phyloP scores from a whole-genome alignment of 2,888 invertebrate species.

The Beris chalybata region DNA sequence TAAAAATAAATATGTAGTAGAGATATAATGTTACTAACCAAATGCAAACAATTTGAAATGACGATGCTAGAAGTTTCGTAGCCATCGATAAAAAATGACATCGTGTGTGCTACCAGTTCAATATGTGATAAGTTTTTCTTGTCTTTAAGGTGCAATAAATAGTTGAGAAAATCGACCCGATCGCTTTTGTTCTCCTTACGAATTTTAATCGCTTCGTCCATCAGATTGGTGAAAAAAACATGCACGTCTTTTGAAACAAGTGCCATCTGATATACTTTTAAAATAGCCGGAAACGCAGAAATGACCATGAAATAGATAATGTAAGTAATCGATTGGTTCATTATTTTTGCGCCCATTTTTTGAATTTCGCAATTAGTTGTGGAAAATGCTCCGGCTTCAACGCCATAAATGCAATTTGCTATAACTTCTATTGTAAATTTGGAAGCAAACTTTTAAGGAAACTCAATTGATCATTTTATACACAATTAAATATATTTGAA shows the following conservation, averaged over 20 bases:
- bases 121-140: constrained; percentile 45
- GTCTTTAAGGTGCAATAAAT: constrained; percentile 47
- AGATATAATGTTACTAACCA: constrained; percentile 42
- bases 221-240: constrained; percentile 45
- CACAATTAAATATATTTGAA: too few species aligned
- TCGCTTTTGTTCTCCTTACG: constrained; percentile 44
- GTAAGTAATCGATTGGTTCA: constrained; percentile 26
- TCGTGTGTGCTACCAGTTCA: constrained; percentile 46
- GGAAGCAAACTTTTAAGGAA: constrained; percentile 43
- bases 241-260: constrained; percentile 62
- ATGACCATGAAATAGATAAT: constrained; percentile 29
- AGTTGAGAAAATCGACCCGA: constrained; percentile 51
- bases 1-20: too few species aligned
- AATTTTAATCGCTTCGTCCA: constrained; percentile 46
- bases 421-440: constrained; percentile 47
- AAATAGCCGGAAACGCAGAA: constrained; percentile 39
- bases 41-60: constrained; percentile 46
- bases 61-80: constrained; percentile 51
- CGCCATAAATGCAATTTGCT: constrained; percentile 49
- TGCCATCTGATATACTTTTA: constrained; percentile 42
- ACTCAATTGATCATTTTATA: neutral
- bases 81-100: constrained; percentile 53
- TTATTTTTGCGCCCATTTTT: constrained; percentile 35
- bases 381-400: constrained; percentile 47
- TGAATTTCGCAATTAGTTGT: constrained; percentile 30